These are phyloP conservation scores for Hystrix brachyura DNA, from an alignment of 2,113 vertebrate species.

Conservation along the genomic window DNA sequence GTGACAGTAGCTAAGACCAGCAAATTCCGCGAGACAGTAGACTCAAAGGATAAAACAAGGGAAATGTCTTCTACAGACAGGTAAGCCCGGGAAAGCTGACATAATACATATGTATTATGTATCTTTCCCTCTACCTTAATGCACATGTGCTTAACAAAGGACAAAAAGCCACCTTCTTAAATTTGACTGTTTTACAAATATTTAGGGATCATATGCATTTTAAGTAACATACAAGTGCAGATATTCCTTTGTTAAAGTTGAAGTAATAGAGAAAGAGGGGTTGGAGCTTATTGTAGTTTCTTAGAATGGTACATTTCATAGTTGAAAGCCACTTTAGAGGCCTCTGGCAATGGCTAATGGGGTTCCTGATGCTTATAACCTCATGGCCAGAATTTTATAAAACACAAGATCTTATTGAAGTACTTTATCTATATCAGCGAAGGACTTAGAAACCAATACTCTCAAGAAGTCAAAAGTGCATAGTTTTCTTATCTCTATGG, in stretches of 20 bases:
- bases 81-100: neutral
- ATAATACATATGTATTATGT: neutral
- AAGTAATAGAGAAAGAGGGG: neutral
- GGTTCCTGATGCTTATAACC: neutral
- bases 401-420: neutral
- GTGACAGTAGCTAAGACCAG: neutral
- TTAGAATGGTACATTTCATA: neutral
- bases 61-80: neutral
- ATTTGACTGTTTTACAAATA: neutral
- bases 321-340: neutral
- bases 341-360: neutral
- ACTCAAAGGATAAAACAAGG: neutral
- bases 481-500: constrained; percentile 27
- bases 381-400: neutral
- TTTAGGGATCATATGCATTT: neutral
- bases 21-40: neutral
- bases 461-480: neutral
- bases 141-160: neutral
- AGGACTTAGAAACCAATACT: neutral
- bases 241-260: neutral
- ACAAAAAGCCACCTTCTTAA: neutral
- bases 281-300: neutral
- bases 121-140: neutral
- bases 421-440: neutral
- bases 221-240: neutral